A percentile compares a stretch with the other conserved stretches of the same genome.
Evolutionary conservation across 2,888 invertebrate genomes (phyloP).

Genomic region (Alsophila aescularia): DNA sequence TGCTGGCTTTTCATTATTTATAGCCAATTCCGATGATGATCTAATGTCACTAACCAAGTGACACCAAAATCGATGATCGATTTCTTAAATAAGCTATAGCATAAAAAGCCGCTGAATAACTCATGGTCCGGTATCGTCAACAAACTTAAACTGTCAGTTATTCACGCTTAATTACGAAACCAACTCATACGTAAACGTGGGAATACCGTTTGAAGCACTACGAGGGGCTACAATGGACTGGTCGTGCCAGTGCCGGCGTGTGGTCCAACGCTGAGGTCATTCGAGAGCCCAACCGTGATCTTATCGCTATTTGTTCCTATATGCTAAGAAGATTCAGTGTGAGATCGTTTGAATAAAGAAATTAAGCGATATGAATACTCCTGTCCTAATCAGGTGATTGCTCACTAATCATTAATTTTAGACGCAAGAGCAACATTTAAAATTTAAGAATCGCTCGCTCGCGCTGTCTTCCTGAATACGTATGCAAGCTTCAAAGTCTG

Average conservation of each 20-base stretch:
- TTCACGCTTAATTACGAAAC: conserved; percentile 22
- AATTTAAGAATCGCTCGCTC: no score
- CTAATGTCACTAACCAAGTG: no score
- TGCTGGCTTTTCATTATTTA: no score
- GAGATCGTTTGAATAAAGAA: neutral
- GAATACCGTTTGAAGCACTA: conserved; percentile 31
- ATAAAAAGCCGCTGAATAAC: neutral
- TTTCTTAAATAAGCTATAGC: no score
- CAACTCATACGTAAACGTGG: conserved; percentile 22
- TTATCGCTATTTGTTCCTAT: conserved; percentile 67
- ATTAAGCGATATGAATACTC: neutral
- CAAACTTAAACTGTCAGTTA: neutral
- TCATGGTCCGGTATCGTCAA: neutral
- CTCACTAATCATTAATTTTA: no score
- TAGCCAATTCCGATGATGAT: no score
- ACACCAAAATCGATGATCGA: no score
- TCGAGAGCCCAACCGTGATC: conserved; percentile 65
- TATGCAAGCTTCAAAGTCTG: no score
- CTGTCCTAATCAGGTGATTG: neutral
- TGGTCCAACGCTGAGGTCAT: conserved; percentile 63
- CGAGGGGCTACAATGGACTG: conserved; percentile 25
- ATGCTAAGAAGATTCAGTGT: conserved; percentile 38
- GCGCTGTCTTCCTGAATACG: no score
- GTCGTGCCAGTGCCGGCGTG: conserved; percentile 53
- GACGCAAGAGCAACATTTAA: no score